Conservation (phyloP, 2,797 vertebrate genomes). For the Falco novaeseelandiae region DNA sequence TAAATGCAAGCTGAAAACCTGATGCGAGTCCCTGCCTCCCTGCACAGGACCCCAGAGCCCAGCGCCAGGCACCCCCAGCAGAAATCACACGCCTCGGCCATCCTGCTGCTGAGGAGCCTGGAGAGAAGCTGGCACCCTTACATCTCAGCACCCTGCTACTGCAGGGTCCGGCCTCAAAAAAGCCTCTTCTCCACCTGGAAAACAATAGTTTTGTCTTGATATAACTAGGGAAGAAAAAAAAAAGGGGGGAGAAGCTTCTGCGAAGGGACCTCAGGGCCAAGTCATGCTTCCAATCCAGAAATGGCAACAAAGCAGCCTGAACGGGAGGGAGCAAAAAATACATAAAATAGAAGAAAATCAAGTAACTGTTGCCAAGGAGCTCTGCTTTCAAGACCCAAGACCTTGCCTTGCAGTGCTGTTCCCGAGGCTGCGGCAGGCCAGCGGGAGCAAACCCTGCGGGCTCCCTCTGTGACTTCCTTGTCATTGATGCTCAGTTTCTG, state of each 20-base stretch:
- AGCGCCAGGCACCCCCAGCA: neutral
- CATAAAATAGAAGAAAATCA: neutral
- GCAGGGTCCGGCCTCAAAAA: neutral
- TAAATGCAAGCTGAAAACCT: neutral
- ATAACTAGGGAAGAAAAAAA: neutral
- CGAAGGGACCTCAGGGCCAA: neutral
- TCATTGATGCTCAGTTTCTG: constrained; percentile 55
- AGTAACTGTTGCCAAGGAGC: neutral
- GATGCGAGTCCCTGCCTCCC: neutral
- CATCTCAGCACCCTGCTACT: neutral
- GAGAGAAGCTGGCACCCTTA: neutral
- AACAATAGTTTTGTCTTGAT: neutral
- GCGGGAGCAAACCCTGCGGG: neutral
- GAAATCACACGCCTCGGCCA: neutral
- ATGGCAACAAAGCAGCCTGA: neutral
- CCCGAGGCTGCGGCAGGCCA: accelerated
- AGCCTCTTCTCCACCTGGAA: neutral
- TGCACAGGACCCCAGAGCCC: neutral
- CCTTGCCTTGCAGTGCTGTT: neutral
- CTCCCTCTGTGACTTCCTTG: constrained; percentile 49
- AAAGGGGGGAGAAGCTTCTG: neutral
- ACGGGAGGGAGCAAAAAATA: neutral
- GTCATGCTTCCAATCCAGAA: neutral
- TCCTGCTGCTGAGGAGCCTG: neutral
- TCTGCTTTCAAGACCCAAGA: neutral